Evolutionary conservation across 2,797 vertebrate species (phyloP).

Genomic region (Hydrocynus forskahlii): DNA sequence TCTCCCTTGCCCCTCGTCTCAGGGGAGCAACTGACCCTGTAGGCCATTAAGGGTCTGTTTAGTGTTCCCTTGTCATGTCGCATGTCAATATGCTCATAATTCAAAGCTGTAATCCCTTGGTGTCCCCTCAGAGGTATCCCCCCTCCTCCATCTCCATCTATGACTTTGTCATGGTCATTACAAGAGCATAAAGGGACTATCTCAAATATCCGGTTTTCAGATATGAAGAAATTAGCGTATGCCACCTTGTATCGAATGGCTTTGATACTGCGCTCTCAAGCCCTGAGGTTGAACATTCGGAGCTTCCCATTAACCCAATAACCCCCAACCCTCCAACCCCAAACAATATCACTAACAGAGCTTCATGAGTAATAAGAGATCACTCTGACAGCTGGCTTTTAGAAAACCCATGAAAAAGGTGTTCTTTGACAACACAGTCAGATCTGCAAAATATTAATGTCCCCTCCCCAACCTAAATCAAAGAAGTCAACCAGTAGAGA

Average conservation of each 20-base stretch:
- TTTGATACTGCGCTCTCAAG: constrained; percentile 59
- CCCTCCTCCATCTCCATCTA: constrained; percentile 56
- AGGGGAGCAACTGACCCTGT: constrained; percentile 60
- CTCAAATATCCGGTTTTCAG: constrained; percentile 76
- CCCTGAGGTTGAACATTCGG: constrained; percentile 51
- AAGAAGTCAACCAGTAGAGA: constrained; percentile 55
- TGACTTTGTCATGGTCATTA: constrained; percentile 63
- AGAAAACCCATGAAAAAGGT: constrained; percentile 23
- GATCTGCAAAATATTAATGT: constrained; percentile 62
- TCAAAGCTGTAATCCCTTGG: constrained; percentile 49
- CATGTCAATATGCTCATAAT: constrained; percentile 65
- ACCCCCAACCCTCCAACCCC: constrained; percentile 25
- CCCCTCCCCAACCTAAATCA: constrained; percentile 65
- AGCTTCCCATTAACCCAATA: constrained; percentile 32
- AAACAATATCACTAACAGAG: constrained; percentile 62
- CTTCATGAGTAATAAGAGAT: constrained; percentile 71
- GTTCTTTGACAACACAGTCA: constrained; percentile 58
- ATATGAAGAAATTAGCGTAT: constrained; percentile 71
- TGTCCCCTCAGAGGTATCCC: constrained; percentile 66
- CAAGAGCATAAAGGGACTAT: constrained; percentile 69
- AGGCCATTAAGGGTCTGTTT: constrained; percentile 47
- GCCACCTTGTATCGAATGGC: constrained; percentile 68
- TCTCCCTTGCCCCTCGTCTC: constrained; percentile 55
- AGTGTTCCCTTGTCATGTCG: constrained; percentile 62
- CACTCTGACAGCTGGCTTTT: constrained; percentile 56